phyloP scores from a whole-genome alignment of 2,113 vertebrate species.

The Xenus cinereus region DNA sequence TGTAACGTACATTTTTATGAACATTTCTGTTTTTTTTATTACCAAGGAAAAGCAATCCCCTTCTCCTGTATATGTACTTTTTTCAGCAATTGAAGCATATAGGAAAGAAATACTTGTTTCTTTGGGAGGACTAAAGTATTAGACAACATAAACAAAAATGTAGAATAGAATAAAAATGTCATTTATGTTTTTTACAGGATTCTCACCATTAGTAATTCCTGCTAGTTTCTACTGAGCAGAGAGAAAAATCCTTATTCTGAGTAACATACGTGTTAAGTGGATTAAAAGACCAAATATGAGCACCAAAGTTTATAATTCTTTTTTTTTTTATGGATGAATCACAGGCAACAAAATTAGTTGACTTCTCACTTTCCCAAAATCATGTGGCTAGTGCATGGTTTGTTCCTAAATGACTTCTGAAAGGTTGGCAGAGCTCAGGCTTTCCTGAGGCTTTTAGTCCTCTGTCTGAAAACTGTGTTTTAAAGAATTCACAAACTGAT shows the following conservation, averaged over 20 bases:
- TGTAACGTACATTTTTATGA: background rate
- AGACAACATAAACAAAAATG: background rate
- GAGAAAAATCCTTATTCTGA: background rate
- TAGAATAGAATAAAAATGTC: background rate
- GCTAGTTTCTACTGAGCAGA: background rate
- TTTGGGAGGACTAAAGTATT: background rate
- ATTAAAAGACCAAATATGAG: background rate
- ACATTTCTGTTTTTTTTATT: background rate
- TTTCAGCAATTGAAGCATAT: background rate
- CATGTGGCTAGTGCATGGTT: background rate
- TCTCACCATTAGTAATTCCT: background rate
- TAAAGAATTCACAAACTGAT: background rate
- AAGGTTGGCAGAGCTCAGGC: background rate
- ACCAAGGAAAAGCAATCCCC: background rate
- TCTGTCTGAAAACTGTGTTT: background rate
- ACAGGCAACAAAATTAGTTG: background rate
- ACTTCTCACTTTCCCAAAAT: background rate
- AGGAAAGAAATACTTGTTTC: background rate
- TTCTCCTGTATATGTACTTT: background rate
- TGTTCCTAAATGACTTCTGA: background rate
- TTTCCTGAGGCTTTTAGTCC: background rate
- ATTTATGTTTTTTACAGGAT: background rate
- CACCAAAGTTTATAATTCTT: background rate
- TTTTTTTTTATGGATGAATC: background rate
- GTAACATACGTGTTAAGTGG: background rate